Conservation (phyloP, 2,888 invertebrate genomes). For the Drosophila greeni region DNA sequence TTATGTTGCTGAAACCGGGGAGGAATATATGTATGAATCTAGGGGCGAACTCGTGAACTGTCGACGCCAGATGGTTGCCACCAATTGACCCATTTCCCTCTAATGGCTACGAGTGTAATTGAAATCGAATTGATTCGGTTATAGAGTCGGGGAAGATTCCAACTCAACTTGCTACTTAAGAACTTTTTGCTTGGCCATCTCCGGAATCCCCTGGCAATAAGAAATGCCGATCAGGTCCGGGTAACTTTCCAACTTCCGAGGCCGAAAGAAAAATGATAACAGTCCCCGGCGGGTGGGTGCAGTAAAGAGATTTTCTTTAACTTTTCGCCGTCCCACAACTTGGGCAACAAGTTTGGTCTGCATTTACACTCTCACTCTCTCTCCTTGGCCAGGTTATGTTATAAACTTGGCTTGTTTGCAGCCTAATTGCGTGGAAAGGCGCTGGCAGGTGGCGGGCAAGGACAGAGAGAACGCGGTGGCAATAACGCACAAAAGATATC, state of each 20-base stretch:
- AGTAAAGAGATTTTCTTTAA: conserved; percentile 25
- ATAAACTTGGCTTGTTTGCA: conserved; percentile 60
- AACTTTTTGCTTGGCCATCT: conserved; percentile 17
- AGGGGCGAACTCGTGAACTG: conserved; percentile 10
- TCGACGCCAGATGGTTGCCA: conserved; percentile 40
- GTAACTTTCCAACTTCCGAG: neutral
- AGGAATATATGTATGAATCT: conserved; percentile 1
- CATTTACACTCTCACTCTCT: conserved; percentile 43
- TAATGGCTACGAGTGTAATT: conserved; percentile 54
- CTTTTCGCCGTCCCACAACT: conserved; percentile 14
- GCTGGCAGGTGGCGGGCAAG: conserved; percentile 8
- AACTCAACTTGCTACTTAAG: conserved; percentile 55
- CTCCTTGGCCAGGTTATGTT: conserved; percentile 36
- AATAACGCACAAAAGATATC: conserved; percentile 30
- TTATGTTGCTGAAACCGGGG: neutral
- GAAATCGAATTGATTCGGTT: conserved; percentile 39
- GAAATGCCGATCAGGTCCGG: conserved; percentile 13
- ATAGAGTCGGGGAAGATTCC: conserved; percentile 16
- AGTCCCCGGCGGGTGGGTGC: conserved; percentile 2
- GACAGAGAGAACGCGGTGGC: conserved; percentile 12
- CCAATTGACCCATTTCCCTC: conserved; percentile 66
- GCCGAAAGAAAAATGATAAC: conserved; percentile 9
- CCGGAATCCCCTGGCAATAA: conserved; percentile 10
- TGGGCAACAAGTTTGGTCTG: conserved; percentile 64
- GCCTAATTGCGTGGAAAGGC: conserved; percentile 62